Evolutionary conservation across 37 sponge, comb jelly and placozoan genomes (phyloP), one percentile per base, ranked within the genome.

Genomic region (Oscarella lobularis): DNA sequence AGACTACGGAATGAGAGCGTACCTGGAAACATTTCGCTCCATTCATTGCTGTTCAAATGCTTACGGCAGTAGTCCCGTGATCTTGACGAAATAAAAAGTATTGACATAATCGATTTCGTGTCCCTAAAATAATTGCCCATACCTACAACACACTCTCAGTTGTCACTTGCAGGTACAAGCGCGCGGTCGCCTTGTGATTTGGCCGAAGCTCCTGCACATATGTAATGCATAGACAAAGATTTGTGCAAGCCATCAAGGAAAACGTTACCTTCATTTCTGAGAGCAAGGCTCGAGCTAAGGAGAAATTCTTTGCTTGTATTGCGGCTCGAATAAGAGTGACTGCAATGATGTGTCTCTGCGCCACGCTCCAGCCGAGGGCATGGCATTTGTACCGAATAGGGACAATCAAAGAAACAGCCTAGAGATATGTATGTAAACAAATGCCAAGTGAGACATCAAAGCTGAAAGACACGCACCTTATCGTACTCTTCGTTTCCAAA

Each of bases 271-370:
- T 80, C 31, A 90, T 67, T 38, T 86, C 87, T n/a, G 83, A 73
- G 37, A 86, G 48, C 31, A 90, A 60, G 1, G 76, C 81, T 54
- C 78, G 67, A 38, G 91, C 84, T 41, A 80, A 40, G 1, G 65
- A 36, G 14, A 66, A 14, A 33, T 90, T 60, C 41, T 83, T 80
- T 38, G 86, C 81, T 32, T 78, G 78, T 41, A 84, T 81, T 69
- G 91, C 91, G 55, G 91, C 91, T 33, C 86, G 78, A 54, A 90
- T 83, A 39, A 86, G 60, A 38, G 91, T 90, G 54, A 81, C n/a
- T 33, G 67, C 60, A 70, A 90, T 80, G 31, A 90, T 87, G 36
- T 90, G 91, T 79, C 91, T 81, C 82, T 90, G 91, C 36, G 91
- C 91, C 87, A 86, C 84, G 65, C 91, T 90, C 30, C 91, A 86